phyloP scores from a whole-genome alignment of 2,113 vertebrate genomes.

The Urocolius indicus region DNA sequence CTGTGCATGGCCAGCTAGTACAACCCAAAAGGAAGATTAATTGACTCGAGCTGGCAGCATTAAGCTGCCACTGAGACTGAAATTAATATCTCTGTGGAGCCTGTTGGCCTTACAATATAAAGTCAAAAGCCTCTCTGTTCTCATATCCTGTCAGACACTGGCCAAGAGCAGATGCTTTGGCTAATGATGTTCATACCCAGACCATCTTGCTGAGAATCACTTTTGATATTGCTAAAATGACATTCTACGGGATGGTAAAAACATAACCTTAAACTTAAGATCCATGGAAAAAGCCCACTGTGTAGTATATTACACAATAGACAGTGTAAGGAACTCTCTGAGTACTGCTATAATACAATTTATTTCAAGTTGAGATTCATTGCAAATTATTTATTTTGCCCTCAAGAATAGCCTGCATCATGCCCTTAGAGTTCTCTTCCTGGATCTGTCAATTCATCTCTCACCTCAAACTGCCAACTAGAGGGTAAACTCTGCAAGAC shows the following conservation, averaged over 20 bases:
- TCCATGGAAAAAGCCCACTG: neutral
- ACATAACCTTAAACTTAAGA: neutral
- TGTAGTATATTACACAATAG: neutral
- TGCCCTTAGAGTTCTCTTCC: neutral
- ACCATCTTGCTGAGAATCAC: neutral
- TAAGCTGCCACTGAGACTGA: neutral
- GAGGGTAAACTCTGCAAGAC: neutral
- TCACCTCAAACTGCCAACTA: neutral
- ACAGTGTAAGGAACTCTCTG: neutral
- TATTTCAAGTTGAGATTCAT: neutral
- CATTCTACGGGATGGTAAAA: neutral
- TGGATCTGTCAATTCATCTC: neutral
- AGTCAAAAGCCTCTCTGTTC: constrained; percentile 12
- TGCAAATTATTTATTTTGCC: neutral
- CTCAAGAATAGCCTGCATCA: neutral
- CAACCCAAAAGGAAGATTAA: neutral
- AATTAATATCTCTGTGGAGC: neutral
- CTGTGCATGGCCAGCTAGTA: neutral
- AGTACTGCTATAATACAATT: neutral
- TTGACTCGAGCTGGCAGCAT: neutral
- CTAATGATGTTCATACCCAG: neutral
- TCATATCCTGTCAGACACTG: neutral
- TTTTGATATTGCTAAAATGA: neutral
- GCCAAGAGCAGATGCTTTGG: constrained; percentile 1
- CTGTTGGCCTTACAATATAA: neutral